Evolutionary conservation across 2,113 vertebrate species (phyloP), one percentile per base, ranked within the genome.

Genomic region (Gymnorhina tibicen): DNA sequence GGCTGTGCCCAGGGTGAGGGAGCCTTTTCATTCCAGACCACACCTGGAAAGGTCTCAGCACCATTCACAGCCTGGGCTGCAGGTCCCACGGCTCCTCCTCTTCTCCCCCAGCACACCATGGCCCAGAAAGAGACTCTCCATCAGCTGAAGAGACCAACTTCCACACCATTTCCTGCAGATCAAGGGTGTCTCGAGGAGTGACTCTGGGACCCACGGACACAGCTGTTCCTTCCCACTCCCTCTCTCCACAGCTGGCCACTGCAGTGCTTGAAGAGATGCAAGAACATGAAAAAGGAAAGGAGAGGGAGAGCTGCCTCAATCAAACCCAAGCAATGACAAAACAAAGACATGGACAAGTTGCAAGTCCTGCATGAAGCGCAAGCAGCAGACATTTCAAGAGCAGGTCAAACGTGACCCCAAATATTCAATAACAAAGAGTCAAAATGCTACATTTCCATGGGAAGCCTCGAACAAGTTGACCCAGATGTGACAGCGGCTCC

Each of bases 401-500:
- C n/a, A 79, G 82, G 59, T 68, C 33, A 70, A 86, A 90, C 5
- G 37, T 53, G 87, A 93, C 66, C 37, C 49, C 59, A 89, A n/a
- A 66, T 66, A 72, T 21, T 95, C 80, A 79, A 4, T 55, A 77
- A 91, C 33, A 78, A 66, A 84, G 75, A 93, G 69, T 96, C 85
- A 92, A 92, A 96, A 88, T 90, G 85, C 91, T 82, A 94, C 87
- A 75, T 94, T 95, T 96, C 89, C 83, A 67, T 19, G 39, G 91
- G 91, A 93, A 94, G 88, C 85, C 87, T 81, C 50, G 52, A 67
- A 67, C 58, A 80, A 66, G 33, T 49, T 62, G 74, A 81, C 56
- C 79, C 82, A 77, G 44, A 30, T 58, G 55, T 87, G 67, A 62
- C 15, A 79, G 50, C 0, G 2, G 84, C 86, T 93, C 88, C 84